phyloP scores from a whole-genome alignment of 2,113 vertebrate genomes.

The Sciurus niger region DNA sequence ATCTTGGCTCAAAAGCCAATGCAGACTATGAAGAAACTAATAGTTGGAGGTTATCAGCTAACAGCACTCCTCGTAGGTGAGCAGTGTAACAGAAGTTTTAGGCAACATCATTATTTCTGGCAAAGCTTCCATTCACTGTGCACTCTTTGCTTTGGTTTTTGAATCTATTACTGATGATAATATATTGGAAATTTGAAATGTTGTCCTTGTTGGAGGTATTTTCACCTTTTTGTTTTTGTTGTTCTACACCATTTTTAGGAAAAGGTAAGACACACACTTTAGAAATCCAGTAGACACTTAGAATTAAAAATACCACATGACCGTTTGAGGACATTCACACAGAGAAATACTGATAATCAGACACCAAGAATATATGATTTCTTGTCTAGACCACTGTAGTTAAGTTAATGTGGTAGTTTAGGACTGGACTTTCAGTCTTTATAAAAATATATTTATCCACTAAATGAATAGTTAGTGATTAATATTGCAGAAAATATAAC shows the following conservation, averaged over 20 bases:
- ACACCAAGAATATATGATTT: neutral
- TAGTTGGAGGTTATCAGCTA: neutral
- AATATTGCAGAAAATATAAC: neutral
- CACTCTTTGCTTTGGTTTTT: slow-evolving; percentile 22
- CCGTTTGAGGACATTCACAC: neutral
- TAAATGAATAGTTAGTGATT: slow-evolving; percentile 32
- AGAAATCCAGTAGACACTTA: neutral
- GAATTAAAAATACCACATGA: neutral
- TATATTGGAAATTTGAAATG: neutral
- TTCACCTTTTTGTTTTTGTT: neutral
- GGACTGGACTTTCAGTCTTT: neutral
- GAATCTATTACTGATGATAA: slow-evolving; percentile 15
- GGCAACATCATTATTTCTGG: neutral
- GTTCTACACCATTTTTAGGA: neutral
- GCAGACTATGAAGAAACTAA: neutral
- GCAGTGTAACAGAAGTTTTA: neutral
- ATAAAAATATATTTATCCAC: neutral
- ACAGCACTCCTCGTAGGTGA: neutral
- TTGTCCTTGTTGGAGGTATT: neutral
- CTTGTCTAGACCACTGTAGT: neutral
- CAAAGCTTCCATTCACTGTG: neutral
- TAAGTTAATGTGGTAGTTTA: neutral
- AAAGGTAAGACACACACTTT: neutral
- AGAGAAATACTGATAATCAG: neutral
- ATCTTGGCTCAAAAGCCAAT: slow-evolving; percentile 28